Evolutionary conservation across 2,888 invertebrate genomes (phyloP).

Genomic region (Crepidodera aurea): DNA sequence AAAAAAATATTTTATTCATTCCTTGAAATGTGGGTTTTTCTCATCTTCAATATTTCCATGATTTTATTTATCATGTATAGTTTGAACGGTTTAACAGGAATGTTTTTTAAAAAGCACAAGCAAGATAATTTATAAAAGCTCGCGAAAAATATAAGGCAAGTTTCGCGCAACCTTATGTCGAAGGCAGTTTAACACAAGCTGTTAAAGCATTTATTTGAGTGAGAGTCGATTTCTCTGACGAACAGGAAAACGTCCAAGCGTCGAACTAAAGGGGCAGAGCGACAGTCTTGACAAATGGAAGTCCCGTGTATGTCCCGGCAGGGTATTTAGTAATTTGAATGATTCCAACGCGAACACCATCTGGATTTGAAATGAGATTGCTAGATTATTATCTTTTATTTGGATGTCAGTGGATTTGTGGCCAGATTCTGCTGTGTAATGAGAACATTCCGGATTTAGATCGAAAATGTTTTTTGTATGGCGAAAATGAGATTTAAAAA

Average conservation of each 20-base stretch:
- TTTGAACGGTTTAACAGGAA: too few species aligned
- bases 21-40: too few species aligned
- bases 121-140: background rate
- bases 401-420: slow-evolving; percentile 29
- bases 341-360: slow-evolving; percentile 49
- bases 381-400: slow-evolving; percentile 37
- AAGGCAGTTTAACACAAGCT: slow-evolving; percentile 33
- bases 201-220: slow-evolving; percentile 39
- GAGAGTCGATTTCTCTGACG: slow-evolving; percentile 39
- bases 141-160: slow-evolving; percentile 3
- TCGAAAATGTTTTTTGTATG: slow-evolving; percentile 3
- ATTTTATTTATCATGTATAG: too few species aligned
- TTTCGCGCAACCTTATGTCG: slow-evolving; percentile 42
- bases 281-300: slow-evolving; percentile 54
- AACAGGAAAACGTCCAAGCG: slow-evolving; percentile 32
- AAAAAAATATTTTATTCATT: too few species aligned
- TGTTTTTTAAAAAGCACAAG: background rate
- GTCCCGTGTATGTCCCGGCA: slow-evolving; percentile 50
- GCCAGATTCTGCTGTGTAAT: slow-evolving; percentile 31
- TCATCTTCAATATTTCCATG: too few species aligned
- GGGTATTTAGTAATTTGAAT: slow-evolving; percentile 52
- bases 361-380: slow-evolving; percentile 45
- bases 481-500: slow-evolving; percentile 5
- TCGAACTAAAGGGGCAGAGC: slow-evolving; percentile 19
- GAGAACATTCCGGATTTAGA: slow-evolving; percentile 27